Percentiles rank a stretch among this genome's conserved stretches.
These are phyloP conservation scores for Lepidocolaptes lacrymiger DNA, from an alignment of 2,797 vertebrate genomes.

Conservation along the genomic window DNA sequence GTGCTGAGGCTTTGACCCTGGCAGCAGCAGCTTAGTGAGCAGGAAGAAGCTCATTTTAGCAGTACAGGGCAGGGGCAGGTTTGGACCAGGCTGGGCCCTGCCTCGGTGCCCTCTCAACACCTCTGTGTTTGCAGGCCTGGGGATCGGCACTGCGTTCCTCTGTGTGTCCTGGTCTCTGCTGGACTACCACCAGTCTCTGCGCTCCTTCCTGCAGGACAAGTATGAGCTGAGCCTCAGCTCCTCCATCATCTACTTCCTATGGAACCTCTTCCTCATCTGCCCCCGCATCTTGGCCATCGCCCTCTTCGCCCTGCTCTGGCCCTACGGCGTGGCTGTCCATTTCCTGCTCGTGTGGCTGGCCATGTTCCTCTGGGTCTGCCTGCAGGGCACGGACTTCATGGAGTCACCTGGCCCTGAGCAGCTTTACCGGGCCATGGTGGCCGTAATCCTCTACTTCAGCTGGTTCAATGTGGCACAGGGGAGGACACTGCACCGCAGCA, in stretches of 20 bases:
- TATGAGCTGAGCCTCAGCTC: conserved; percentile 80
- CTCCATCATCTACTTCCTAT: conserved; percentile 87
- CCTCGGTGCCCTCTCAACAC: neutral
- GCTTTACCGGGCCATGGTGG: conserved; percentile 89
- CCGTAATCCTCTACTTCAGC: conserved; percentile 93
- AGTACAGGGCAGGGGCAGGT: no score
- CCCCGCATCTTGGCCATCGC: conserved; percentile 84
- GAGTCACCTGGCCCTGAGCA: conserved; percentile 79
- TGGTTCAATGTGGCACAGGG: conserved; percentile 93
- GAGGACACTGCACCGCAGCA: conserved; percentile 79
- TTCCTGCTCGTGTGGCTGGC: conserved; percentile 82
- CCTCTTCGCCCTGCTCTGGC: conserved; percentile 86
- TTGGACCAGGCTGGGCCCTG: neutral
- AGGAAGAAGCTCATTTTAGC: neutral
- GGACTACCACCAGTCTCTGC: conserved; percentile 92
- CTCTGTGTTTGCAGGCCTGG: conserved; percentile 78
- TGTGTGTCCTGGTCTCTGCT: conserved; percentile 94
- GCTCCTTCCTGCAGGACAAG: conserved; percentile 88
- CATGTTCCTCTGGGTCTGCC: conserved; percentile 86
- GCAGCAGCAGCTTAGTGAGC: neutral
- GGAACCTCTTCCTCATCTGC: conserved; percentile 91
- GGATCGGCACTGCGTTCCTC: conserved; percentile 82
- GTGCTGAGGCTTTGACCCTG: neutral
- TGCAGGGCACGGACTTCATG: conserved; percentile 90
- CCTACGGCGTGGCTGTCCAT: conserved; percentile 76